Evolutionary conservation across 2,888 invertebrate genomes (phyloP).

Genomic region (Eucriotettix oculatus): DNA sequence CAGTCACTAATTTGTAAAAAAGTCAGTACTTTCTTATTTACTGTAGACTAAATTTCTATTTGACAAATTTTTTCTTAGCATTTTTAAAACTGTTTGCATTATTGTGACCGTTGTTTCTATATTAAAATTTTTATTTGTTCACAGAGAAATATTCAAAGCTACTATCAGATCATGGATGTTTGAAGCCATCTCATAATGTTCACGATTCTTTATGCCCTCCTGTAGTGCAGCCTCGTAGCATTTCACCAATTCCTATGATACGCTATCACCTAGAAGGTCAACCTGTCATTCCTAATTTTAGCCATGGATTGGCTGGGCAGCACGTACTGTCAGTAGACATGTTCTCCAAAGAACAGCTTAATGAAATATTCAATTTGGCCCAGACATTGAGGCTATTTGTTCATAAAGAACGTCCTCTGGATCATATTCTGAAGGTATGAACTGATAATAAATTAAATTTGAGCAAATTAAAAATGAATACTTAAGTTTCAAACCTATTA

Average conservation of each 20-base stretch:
- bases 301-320: slow-evolving; percentile 45
- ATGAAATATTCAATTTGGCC: slow-evolving; percentile 87
- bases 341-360: slow-evolving; percentile 77
- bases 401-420: slow-evolving; percentile 63
- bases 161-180: slow-evolving; percentile 19
- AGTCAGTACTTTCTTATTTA: no score
- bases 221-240: not conserved
- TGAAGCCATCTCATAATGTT: not conserved
- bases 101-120: no score
- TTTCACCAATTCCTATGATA: slow-evolving; percentile 19
- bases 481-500: no score
- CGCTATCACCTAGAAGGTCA: slow-evolving; percentile 23
- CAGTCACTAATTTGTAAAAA: no score
- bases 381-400: slow-evolving; percentile 54
- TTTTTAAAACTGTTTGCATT: no score
- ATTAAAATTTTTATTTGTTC: not conserved
- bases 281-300: not conserved
- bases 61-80: no score
- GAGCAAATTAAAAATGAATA: no score
- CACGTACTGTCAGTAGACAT: slow-evolving; percentile 72
- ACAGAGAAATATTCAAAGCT: slow-evolving; percentile 31
- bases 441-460: no score
- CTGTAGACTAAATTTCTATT: no score
- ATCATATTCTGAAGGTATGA: slow-evolving; percentile 58
- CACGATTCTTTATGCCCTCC: not conserved